phyloP scores from a whole-genome alignment of 2,888 invertebrate genomes.

The Parascotia fuliginaria region DNA sequence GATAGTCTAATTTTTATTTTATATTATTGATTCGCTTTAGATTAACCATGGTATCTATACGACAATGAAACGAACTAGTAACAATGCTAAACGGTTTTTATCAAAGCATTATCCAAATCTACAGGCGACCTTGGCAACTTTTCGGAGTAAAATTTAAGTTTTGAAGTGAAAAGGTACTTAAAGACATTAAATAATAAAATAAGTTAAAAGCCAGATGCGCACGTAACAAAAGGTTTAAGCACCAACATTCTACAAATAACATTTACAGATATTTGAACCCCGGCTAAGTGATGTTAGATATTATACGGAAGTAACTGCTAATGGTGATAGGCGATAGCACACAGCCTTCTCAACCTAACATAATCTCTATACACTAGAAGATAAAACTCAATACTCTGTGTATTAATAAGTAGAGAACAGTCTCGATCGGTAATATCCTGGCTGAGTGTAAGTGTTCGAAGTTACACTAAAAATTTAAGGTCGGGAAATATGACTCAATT shows the following conservation, averaged over 20 bases:
- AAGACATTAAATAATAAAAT: background rate
- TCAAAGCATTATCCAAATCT: too few species aligned
- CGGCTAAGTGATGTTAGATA: slow-evolving; percentile 17
- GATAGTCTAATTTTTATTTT: too few species aligned
- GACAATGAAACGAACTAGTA: too few species aligned
- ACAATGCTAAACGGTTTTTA: too few species aligned
- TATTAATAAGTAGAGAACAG: slow-evolving; percentile 9
- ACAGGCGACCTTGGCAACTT: background rate
- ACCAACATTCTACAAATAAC: background rate
- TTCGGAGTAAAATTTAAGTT: background rate
- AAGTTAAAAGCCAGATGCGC: background rate
- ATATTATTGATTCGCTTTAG: too few species aligned
- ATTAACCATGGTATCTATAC: too few species aligned
- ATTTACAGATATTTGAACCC: background rate
- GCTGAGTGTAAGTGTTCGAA: slow-evolving; percentile 31
- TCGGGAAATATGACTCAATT: slow-evolving; percentile 20
- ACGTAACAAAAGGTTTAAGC: slow-evolving; percentile 1
- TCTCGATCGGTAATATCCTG: slow-evolving; percentile 24
- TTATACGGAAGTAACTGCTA: slow-evolving; percentile 23
- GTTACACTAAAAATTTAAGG: slow-evolving; percentile 40
- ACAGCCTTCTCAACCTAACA: slow-evolving; percentile 10
- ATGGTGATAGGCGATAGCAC: slow-evolving; percentile 16
- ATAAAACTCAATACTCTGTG: slow-evolving; percentile 14
- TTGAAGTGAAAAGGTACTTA: background rate
- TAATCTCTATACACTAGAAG: slow-evolving; percentile 6